Evolutionary conservation across 92 coral and sea anemone genomes (phyloP).

Genomic region (Phenganax marumi): DNA sequence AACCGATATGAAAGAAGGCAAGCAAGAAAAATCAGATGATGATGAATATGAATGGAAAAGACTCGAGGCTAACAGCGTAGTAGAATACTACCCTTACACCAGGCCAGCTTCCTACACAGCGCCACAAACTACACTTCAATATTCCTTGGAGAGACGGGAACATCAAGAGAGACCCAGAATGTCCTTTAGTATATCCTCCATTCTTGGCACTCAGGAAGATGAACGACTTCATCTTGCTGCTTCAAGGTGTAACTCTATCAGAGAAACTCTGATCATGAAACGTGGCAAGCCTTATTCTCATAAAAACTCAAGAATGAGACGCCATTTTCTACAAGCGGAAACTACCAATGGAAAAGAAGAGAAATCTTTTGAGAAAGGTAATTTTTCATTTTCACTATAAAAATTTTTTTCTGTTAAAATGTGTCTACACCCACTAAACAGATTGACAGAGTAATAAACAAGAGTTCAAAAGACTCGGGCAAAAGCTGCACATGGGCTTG

Average conservation of each 20-base stretch:
- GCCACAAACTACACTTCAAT: slow-evolving; percentile 2
- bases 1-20: slow-evolving; percentile 5
- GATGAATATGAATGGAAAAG: neutral
- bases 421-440: neutral
- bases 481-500: neutral
- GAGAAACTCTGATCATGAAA: neutral
- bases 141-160: neutral
- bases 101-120: slow-evolving; percentile 1
- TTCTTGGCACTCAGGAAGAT: slow-evolving; percentile 18
- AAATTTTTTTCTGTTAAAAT: neutral
- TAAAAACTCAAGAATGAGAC: slow-evolving; percentile 21
- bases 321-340: slow-evolving; percentile 16
- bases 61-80: neutral
- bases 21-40: slow-evolving; percentile 8
- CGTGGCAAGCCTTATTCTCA: slow-evolving; percentile 9
- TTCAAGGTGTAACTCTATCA: slow-evolving; percentile 9
- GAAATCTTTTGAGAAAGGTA: slow-evolving; percentile 12
- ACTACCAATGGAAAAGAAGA: slow-evolving; percentile 1
- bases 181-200: slow-evolving; percentile 35
- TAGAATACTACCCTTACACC: slow-evolving; percentile 1
- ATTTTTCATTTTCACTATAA: neutral
- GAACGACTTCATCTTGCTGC: neutral
- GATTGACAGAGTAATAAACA: neutral
- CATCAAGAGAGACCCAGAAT: neutral
- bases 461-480: neutral